These are phyloP conservation scores for Drosophila mojavensis DNA, from an alignment of 1,140 invertebrate species.

Conservation along the genomic window DNA sequence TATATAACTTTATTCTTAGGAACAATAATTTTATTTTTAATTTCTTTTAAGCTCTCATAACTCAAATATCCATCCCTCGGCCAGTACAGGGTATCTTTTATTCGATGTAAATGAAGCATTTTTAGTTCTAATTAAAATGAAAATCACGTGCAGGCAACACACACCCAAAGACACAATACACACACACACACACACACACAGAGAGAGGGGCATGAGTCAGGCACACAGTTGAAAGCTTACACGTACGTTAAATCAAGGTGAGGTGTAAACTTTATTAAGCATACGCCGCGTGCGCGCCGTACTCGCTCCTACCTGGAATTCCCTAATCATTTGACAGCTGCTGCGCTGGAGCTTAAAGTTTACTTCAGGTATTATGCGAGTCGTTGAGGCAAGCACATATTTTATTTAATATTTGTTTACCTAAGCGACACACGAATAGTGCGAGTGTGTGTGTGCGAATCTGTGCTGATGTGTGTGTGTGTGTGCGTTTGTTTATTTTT, in stretches of 20 bases:
- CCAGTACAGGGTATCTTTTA: background rate
- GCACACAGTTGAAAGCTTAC: constrained; percentile 23
- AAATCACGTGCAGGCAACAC: constrained; percentile 50
- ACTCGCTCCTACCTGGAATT: constrained; percentile 29
- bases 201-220: background rate
- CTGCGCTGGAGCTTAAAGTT: constrained; percentile 63
- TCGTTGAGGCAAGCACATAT: constrained; percentile 45
- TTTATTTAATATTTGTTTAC: constrained; percentile 71
- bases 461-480: background rate
- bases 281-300: constrained; percentile 47
- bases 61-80: background rate
- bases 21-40: too few relatives aligned
- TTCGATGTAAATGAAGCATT: constrained; percentile 2
- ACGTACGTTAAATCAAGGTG: constrained; percentile 58
- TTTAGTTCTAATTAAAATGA: constrained; percentile 55
- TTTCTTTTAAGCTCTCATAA: background rate
- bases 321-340: constrained; percentile 73
- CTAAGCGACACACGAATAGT: constrained; percentile 12
- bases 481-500: constrained; percentile 64
- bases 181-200: background rate
- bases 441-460: background rate
- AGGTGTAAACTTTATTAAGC: constrained; percentile 71
- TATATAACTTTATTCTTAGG: too few relatives aligned
- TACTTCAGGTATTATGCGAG: constrained; percentile 33
- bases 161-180: constrained; percentile 12